These are phyloP conservation scores for Falco berigora DNA, from an alignment of 2,797 vertebrate species.

Conservation along the genomic window DNA sequence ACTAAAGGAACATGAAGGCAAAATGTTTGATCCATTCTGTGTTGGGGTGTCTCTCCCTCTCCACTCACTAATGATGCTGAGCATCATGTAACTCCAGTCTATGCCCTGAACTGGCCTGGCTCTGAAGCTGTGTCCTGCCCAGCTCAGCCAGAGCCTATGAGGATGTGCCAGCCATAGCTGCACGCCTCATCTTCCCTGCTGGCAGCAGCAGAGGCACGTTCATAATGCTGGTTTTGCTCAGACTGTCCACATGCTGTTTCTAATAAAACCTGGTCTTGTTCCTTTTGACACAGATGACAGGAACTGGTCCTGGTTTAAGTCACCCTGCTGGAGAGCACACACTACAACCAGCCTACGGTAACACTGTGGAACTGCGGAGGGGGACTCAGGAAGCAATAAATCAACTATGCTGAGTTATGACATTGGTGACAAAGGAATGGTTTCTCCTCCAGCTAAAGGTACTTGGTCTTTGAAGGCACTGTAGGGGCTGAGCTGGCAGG, in stretches of 20 bases:
- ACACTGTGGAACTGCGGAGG: neutral
- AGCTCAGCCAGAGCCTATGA: neutral
- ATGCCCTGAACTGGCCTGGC: neutral
- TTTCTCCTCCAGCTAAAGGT: slow-evolving; percentile 34
- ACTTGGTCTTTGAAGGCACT: neutral
- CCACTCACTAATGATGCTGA: neutral
- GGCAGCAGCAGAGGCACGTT: neutral
- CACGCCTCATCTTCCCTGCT: rapidly evolving
- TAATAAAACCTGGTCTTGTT: slow-evolving; percentile 16
- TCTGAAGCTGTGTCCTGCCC: neutral
- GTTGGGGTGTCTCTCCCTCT: neutral
- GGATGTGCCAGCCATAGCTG: neutral
- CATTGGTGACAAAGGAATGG: slow-evolving; percentile 38
- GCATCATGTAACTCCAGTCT: neutral
- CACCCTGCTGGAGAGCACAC: neutral
- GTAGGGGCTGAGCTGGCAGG: neutral
- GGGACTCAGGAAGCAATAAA: slow-evolving; percentile 60
- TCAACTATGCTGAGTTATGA: slow-evolving; percentile 40
- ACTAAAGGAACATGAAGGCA: neutral
- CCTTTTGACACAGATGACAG: neutral
- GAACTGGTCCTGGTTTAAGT: slow-evolving; percentile 50
- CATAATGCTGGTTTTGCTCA: slow-evolving; percentile 1
- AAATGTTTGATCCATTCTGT: neutral
- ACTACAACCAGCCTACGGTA: neutral
- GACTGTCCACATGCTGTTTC: slow-evolving; percentile 18